Percentiles rank a stretch among this genome's conserved stretches.
These are phyloP conservation scores for Lepus timidus DNA, from an alignment of 2,113 vertebrate genomes.

Conservation along the genomic window DNA sequence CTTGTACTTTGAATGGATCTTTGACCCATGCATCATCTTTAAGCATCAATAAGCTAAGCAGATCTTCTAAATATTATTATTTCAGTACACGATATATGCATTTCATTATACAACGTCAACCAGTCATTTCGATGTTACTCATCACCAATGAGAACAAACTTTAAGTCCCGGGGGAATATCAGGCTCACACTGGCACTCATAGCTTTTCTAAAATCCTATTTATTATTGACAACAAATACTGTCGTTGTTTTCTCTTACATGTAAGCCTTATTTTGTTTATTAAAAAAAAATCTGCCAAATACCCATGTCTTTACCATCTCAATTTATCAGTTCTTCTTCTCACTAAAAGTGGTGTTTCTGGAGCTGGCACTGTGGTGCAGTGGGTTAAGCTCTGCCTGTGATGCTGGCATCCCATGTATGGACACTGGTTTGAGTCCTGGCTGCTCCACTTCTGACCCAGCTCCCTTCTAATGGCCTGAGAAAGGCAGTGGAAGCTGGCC, in stretches of 20 bases:
- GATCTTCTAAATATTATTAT: conserved; percentile 45
- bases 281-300: conserved; percentile 33
- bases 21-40: conserved; percentile 22
- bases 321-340: conserved; percentile 21
- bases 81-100: conserved; percentile 16
- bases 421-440: too few relatives aligned
- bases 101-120: conserved; percentile 19
- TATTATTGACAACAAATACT: conserved; percentile 24
- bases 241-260: neutral
- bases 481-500: too few relatives aligned
- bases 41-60: conserved; percentile 17
- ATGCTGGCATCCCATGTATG: too few relatives aligned
- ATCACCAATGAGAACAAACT: neutral
- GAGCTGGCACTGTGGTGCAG: too few relatives aligned
- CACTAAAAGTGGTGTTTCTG: neutral
- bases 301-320: neutral
- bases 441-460: too few relatives aligned
- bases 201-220: conserved; percentile 24
- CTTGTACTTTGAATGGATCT: conserved; percentile 42
- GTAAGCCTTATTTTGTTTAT: neutral
- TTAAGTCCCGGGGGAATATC: neutral
- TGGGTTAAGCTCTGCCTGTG: too few relatives aligned
- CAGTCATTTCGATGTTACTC: neutral
- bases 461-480: too few relatives aligned
- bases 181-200: neutral